phyloP scores from a whole-genome alignment of 2,888 invertebrate species.

The Rhopalosiphum nymphaeae region DNA sequence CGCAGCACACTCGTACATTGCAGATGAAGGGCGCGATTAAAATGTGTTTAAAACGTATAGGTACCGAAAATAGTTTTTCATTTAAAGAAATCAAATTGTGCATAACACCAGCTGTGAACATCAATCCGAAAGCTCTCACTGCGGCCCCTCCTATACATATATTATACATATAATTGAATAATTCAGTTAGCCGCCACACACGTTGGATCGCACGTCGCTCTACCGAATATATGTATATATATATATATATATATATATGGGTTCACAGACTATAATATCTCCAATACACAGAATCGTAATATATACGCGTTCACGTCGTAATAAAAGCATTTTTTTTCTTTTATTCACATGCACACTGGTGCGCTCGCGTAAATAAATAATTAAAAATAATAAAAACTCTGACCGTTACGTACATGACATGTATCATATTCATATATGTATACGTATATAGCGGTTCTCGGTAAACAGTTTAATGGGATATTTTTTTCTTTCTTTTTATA shows the following conservation, averaged over 20 bases:
- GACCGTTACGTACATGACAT: neutral
- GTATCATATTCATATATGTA: neutral
- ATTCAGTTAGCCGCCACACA: neutral
- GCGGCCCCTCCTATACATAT: neutral
- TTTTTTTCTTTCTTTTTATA: constrained; percentile 3
- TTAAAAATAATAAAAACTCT: constrained; percentile 26
- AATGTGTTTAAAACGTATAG: neutral
- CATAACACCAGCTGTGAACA: neutral
- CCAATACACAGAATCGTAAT: neutral
- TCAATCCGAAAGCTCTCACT: neutral
- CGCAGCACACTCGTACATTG: neutral
- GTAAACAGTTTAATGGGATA: neutral
- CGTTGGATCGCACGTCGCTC: neutral
- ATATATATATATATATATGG: neutral
- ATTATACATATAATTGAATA: neutral
- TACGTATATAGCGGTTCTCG: neutral
- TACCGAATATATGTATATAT: neutral
- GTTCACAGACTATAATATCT: neutral
- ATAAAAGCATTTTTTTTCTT: neutral
- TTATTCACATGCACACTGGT: neutral
- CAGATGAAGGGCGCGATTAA: neutral
- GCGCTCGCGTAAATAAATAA: neutral
- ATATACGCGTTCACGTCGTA: neutral
- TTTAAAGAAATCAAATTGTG: neutral
- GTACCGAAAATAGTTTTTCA: neutral